Conservation (phyloP, 2,113 vertebrate genomes). For the Silurus glanis region DNA sequence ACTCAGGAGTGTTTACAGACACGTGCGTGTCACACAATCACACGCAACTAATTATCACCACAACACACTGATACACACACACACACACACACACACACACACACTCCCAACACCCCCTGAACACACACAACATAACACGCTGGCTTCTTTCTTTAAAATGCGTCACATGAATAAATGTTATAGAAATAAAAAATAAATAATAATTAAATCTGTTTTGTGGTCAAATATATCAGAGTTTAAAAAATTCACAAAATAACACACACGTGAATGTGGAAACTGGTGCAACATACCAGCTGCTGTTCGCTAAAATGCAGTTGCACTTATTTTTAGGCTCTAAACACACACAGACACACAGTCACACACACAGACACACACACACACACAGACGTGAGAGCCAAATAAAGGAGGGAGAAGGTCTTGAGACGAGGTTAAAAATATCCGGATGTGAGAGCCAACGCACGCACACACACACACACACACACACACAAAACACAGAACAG, state of each 20-base stretch:
- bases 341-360: not conserved
- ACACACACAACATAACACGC: too few species aligned
- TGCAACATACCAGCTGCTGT: not conserved
- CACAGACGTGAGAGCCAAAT: not conserved
- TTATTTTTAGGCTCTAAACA: conserved; percentile 5
- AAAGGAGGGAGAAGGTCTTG: conserved; percentile 42
- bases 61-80: too few species aligned
- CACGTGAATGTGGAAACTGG: not conserved
- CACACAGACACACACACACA: conserved; percentile 3
- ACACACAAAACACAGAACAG: conserved; percentile 8
- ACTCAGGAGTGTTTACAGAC: too few species aligned
- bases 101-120: too few species aligned
- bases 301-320: conserved; percentile 13
- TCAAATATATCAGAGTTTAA: not conserved
- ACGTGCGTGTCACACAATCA: too few species aligned
- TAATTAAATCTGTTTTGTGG: too few species aligned
- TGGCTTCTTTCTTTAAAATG: too few species aligned
- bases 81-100: too few species aligned
- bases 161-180: too few species aligned
- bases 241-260: not conserved
- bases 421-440: conserved; percentile 54
- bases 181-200: too few species aligned
- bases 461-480: conserved; percentile 18
- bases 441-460: conserved; percentile 29
- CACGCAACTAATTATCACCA: too few species aligned